A percentile compares a stretch with the other conserved stretches of the same genome.
Conservation (phyloP, 2,113 vertebrate genomes). For the Manacus vitellinus region DNA sequence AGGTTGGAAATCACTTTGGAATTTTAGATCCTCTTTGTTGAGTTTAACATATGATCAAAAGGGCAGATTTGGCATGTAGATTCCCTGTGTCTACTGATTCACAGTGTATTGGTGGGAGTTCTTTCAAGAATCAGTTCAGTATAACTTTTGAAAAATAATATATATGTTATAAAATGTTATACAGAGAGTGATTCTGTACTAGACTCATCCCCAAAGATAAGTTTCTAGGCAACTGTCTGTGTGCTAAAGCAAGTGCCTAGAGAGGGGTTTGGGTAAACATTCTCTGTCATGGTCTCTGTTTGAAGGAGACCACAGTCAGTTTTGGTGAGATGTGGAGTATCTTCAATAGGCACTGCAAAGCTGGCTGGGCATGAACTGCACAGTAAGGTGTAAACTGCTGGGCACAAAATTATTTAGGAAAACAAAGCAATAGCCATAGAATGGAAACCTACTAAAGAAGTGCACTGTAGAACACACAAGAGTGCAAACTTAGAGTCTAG, state of each 20-base stretch:
- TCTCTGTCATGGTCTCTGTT: not conserved
- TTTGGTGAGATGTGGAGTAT: not conserved
- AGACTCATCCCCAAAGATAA: not conserved
- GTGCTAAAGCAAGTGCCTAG: not conserved
- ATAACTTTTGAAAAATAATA: not conserved
- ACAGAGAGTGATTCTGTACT: not conserved
- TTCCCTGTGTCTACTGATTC: not conserved
- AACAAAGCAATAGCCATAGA: not conserved
- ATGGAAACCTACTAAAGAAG: not conserved
- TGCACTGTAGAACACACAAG: not conserved
- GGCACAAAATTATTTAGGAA: not conserved
- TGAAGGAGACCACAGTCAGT: not conserved
- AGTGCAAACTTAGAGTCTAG: not conserved
- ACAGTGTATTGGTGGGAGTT: not conserved
- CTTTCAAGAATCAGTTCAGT: not conserved
- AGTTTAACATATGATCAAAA: not conserved
- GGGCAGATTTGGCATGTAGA: not conserved
- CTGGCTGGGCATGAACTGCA: not conserved
- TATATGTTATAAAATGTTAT: not conserved
- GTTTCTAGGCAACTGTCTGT: not conserved
- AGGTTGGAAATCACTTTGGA: not conserved
- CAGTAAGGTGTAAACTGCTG: not conserved
- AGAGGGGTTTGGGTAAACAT: not conserved
- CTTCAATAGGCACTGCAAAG: not conserved
- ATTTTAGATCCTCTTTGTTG: not conserved